These are phyloP conservation scores for Norana najaformis DNA, from an alignment of 2,888 invertebrate species.

Conservation along the genomic window DNA sequence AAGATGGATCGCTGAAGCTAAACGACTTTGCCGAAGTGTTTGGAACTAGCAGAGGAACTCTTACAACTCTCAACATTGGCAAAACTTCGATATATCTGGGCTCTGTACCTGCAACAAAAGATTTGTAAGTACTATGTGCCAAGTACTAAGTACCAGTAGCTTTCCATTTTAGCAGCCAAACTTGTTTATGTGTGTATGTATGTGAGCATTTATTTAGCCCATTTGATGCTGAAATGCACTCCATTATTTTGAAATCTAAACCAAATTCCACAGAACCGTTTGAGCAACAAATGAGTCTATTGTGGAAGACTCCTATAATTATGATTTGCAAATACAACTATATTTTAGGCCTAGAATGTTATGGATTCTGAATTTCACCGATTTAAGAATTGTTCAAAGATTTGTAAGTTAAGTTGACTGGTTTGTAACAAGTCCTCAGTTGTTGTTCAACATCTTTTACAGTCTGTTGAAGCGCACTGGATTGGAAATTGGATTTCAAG, in stretches of 20 bases:
- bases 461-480: background rate
- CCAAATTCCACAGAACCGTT: background rate
- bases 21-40: slow-evolving; percentile 25
- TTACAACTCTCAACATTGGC: slow-evolving; percentile 14
- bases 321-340: no score
- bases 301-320: no score
- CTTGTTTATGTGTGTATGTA: no score
- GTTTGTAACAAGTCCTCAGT: background rate
- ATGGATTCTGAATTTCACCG: background rate
- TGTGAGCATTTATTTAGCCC: background rate
- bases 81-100: slow-evolving; percentile 28
- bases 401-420: background rate
- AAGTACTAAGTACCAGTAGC: no score
- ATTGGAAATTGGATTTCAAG: background rate
- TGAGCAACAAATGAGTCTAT: background rate
- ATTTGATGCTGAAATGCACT: background rate
- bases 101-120: background rate
- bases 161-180: background rate
- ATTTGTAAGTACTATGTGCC: slow-evolving; percentile 19
- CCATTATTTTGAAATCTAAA: background rate
- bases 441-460: background rate
- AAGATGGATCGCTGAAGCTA: slow-evolving; percentile 32
- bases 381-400: background rate
- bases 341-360: background rate
- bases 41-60: slow-evolving; percentile 30